Evolutionary conservation across 2,888 invertebrate species (phyloP).

Genomic region (Calameuta pallipes): DNA sequence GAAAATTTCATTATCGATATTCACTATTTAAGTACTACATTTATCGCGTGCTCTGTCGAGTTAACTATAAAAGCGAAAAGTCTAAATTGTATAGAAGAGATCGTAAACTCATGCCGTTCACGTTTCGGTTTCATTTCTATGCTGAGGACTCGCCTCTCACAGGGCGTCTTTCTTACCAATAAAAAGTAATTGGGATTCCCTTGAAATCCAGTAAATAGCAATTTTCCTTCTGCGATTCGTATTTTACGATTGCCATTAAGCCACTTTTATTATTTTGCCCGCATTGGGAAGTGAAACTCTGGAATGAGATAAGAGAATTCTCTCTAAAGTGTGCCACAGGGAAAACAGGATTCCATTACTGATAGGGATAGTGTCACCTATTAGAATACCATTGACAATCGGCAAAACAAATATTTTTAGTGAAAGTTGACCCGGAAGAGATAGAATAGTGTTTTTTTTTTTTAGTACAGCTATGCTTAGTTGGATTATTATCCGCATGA

Average conservation of each 20-base stretch:
- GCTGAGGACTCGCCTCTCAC: not conserved
- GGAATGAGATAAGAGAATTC: slow-evolving; percentile 16
- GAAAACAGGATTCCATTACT: slow-evolving; percentile 1
- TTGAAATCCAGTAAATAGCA: slow-evolving; percentile 22
- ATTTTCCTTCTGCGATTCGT: slow-evolving; percentile 25
- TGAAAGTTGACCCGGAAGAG: not conserved
- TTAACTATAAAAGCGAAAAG: not conserved
- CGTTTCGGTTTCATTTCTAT: not conserved
- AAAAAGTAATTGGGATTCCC: slow-evolving; percentile 19
- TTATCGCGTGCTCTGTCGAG: not conserved
- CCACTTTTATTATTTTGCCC: slow-evolving; percentile 11
- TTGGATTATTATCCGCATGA: not conserved
- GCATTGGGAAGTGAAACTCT: slow-evolving; percentile 31
- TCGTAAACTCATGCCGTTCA: not conserved
- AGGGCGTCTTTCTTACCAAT: not conserved
- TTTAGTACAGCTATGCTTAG: not conserved
- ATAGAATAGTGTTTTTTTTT: not conserved
- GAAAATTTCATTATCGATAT: not conserved
- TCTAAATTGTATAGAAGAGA: not conserved
- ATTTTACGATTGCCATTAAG: slow-evolving; percentile 15
- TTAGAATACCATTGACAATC: slow-evolving; percentile 8
- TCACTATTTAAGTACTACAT: not conserved
- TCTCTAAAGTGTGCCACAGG: slow-evolving; percentile 26
- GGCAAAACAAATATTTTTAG: not conserved
- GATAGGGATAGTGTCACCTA: not conserved